These are phyloP conservation scores for Aramus guarauna DNA, from an alignment of 2,113 vertebrate species.

Conservation along the genomic window DNA sequence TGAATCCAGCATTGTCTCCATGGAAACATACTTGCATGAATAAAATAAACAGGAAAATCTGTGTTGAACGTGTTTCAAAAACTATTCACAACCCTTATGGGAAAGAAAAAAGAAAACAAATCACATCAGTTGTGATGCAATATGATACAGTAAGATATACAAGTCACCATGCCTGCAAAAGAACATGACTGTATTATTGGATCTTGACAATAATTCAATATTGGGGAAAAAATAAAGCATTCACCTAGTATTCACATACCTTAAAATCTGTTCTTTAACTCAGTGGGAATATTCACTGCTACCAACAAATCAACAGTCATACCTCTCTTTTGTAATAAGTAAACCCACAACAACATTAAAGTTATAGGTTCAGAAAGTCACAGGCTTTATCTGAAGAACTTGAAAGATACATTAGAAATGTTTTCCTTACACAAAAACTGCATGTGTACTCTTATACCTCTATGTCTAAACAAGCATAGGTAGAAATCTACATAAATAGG, in stretches of 20 bases:
- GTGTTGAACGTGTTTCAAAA: slow-evolving; percentile 2
- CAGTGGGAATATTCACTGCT: not conserved
- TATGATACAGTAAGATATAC: not conserved
- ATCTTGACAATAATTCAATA: not conserved
- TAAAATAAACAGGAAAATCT: slow-evolving; percentile 16
- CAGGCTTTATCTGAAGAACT: not conserved
- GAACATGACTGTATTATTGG: not conserved
- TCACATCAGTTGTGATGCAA: not conserved
- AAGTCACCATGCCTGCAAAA: not conserved
- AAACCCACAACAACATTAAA: not conserved
- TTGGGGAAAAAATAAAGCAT: not conserved
- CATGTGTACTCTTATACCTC: not conserved
- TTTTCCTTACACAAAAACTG: not conserved
- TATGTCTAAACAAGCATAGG: not conserved
- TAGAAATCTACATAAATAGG: not conserved
- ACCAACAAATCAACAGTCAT: not conserved
- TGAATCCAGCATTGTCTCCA: not conserved
- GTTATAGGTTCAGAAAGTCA: not conserved
- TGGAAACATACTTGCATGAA: slow-evolving; percentile 40
- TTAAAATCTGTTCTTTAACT: not conserved
- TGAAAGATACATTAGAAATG: not conserved
- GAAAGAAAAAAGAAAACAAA: not conserved
- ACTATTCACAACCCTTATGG: not conserved
- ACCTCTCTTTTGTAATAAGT: not conserved
- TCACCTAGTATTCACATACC: not conserved